Evolutionary conservation across 2,888 invertebrate genomes (phyloP).

Genomic region (Frankliniella fusca): DNA sequence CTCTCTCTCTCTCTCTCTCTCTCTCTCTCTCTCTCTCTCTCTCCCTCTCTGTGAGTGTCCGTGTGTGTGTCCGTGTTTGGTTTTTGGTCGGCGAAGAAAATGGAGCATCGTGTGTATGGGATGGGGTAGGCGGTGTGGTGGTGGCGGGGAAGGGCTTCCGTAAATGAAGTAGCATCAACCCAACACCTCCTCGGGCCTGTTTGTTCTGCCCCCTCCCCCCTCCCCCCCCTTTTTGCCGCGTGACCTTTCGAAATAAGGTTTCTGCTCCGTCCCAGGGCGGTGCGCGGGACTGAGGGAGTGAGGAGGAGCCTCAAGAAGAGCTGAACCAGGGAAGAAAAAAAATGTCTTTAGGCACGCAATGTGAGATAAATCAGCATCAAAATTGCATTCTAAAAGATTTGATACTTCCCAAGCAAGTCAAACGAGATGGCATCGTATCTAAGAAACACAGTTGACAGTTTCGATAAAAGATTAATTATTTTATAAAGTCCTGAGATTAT

Average conservation of each 20-base stretch:
- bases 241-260: not conserved
- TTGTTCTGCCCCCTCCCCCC: not conserved
- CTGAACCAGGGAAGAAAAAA: not conserved
- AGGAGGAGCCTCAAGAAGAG: not conserved
- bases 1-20: too few relatives aligned
- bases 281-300: not conserved
- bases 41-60: not conserved
- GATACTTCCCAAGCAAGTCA: too few relatives aligned
- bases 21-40: too few relatives aligned
- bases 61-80: not conserved
- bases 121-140: not conserved
- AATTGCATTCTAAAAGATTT: too few relatives aligned
- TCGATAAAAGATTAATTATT: too few relatives aligned
- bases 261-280: not conserved
- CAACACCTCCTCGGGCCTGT: not conserved
- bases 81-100: slow-evolving; percentile 21
- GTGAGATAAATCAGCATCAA: too few relatives aligned
- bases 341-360: too few relatives aligned
- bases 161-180: not conserved
- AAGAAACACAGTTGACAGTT: too few relatives aligned
- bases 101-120: not conserved
- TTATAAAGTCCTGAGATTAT: too few relatives aligned
- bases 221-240: not conserved
- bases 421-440: too few relatives aligned
- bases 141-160: not conserved